Conservation (phyloP, 2,113 vertebrate species). For the human (Homo sapiens) region GRCh38 chr1:55976001-55976500, state of each 20-base stretch:
- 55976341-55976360: background rate
- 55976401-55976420: background rate
- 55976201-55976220: background rate
- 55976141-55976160: background rate
- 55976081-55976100: background rate
- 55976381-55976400: background rate
- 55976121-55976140: background rate
- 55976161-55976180: background rate
- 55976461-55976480: background rate
- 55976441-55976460: background rate
- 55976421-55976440: background rate
- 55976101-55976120: background rate
- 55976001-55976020: background rate
- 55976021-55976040: background rate
- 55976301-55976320: background rate
- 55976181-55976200: background rate
- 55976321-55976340: background rate
- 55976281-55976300: background rate
- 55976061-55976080: background rate
- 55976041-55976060: background rate
- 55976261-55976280: background rate
- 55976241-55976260: background rate
- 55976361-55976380: background rate
- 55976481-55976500: background rate
- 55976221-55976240: background rate